A percentile compares a stretch with the other conserved stretches of the same genome.
phyloP scores from a whole-genome alignment of 2,888 invertebrate species.

The Plebejus anna region DNA sequence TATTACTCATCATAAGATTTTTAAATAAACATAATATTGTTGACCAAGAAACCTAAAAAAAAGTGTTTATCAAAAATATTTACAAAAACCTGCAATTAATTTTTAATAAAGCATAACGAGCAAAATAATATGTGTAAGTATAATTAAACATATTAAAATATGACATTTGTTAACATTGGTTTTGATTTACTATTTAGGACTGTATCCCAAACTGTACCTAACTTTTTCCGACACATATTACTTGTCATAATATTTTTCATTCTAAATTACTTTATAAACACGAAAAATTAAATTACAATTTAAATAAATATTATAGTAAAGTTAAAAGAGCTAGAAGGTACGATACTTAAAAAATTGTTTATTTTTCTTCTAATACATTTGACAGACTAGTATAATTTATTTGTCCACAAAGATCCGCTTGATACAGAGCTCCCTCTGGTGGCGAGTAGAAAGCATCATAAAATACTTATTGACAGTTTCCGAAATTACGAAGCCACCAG shows the following conservation, averaged over 20 bases:
- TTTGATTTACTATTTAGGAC: constrained; percentile 7
- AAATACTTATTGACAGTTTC: background rate
- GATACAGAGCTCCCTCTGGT: background rate
- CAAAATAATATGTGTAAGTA: constrained; percentile 29
- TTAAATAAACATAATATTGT: too few relatives aligned
- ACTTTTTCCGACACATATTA: background rate
- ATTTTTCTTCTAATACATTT: too few relatives aligned
- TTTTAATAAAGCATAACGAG: constrained; percentile 15
- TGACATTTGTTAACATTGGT: constrained; percentile 26
- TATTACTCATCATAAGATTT: too few relatives aligned
- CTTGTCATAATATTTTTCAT: too few relatives aligned
- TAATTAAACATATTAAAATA: constrained; percentile 16
- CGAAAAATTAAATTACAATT: too few relatives aligned
- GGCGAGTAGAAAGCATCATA: background rate
- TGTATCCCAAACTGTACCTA: background rate
- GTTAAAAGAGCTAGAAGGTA: too few relatives aligned
- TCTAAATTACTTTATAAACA: too few relatives aligned
- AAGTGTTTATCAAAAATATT: background rate
- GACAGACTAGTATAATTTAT: too few relatives aligned
- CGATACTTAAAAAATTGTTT: too few relatives aligned
- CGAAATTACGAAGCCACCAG: too few relatives aligned
- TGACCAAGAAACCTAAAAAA: background rate
- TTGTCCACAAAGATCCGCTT: too few relatives aligned
- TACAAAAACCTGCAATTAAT: constrained; percentile 8
- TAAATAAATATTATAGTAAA: too few relatives aligned